Evolutionary conservation across 2,797 vertebrate genomes (phyloP), one percentile per base, ranked within the genome.

Genomic region (Melanotaenia parkinsoni): DNA sequence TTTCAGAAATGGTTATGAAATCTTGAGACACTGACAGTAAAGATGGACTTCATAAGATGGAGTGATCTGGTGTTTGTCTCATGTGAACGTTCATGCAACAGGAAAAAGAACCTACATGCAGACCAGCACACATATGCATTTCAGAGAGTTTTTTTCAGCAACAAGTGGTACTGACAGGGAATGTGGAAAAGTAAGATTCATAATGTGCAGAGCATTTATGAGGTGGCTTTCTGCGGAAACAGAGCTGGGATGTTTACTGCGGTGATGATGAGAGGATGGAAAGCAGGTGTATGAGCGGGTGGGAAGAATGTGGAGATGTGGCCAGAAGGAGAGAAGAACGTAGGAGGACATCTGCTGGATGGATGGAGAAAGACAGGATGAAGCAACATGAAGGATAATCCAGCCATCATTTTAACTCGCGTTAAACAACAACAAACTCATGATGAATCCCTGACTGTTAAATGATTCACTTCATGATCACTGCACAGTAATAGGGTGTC

Each of bases 331-430:
- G 40, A 53, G 45, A 24, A 51, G 45, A 50, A 51, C 22, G 20
- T 8, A 43, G 4, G 24, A 61, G 33, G 45, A 14, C 47, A 40
- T 37, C 67, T 70, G 53, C 60, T 72, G 70, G 70, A 63, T 6
- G 13, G 60, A 10, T 20, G 38, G 11, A 58, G 30, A 35, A 47
- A 3, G 1, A 4, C 58, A 32, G 38, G 54, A 35, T 67, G 9
- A 28, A 28, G 38, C 43, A 4, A 18, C 40, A 18, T 18, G 14
- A 16, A 43, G 38, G 38, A 14, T 6, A 9, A 38, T 38, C 37
- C 10, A 12, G 2, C 8, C 11, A 10, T 38, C 37, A 38, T 12
- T 8, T 38, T 38, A 2, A 38, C 37, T 12, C 37, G 10, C 10
- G 10, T 33, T 33, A 28, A 3, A 28, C 28, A 28, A 28, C 33